Base-by-base conservation (phyloP, 2,113 vertebrate genomes). In the Chlorodrepanis virens region DNA sequence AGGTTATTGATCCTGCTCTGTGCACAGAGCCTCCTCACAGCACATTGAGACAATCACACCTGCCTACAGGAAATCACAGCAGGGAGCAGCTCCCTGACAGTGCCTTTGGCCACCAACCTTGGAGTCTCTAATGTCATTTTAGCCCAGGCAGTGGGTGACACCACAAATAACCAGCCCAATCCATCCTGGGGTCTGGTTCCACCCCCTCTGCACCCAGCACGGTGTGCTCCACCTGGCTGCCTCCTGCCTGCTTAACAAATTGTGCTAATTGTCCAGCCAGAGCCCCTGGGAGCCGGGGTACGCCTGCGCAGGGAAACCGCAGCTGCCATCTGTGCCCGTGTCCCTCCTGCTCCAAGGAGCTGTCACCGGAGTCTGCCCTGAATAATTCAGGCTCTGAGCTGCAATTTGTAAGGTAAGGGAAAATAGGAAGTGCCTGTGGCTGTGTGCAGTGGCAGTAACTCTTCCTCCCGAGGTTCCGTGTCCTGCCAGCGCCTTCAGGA, bases 341-440 rank as follows among this genome's bases (percentile, higher is more conserved):
- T 86, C 57, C 54, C 78, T 65, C 61, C 68, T 56, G 91, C 87
- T 85, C 83, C 84, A 7, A 44, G 74, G 56, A 78, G 74, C 95
- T 85, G 93, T 39, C 94, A 45, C 40, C 3, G 45, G 81, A 82
- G 65, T 19, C 87, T 87, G 94, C 74, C 65, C 40, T 83, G 95
- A 96, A 93, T 94, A 90, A 95, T 94, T 91, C 81, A 93, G 86
- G 22, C 86, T 60, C 80, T 28, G 88, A 81, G 92, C 94, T 92
- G 79, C 91, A 50, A 4, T 86, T 77, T 50, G 77, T 60, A 31
- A 87, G 81, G 33, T 49, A 86, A 89, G 75, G 88, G 93, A 15
- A 64, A 90, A 59, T 29, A 29, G 87, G 23, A 59, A 37, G 64
- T 57, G 89, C 81, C 93, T 28, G 67, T 79, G 69, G 88, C 63